These are phyloP conservation scores for Myotis findleyi DNA, from an alignment of 2,797 vertebrate genomes.

Conservation along the genomic window DNA sequence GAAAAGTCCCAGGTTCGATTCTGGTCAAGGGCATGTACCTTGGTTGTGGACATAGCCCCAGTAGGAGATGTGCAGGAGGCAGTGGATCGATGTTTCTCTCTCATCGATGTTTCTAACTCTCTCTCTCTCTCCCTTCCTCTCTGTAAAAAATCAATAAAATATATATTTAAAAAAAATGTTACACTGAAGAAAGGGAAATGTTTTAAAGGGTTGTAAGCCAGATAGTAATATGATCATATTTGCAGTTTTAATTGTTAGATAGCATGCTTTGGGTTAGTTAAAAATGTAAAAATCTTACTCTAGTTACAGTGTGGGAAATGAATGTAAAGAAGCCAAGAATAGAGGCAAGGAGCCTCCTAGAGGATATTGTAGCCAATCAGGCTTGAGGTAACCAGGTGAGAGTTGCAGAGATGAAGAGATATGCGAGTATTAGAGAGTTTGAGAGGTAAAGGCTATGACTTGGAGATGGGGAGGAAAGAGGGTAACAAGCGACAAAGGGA, in stretches of 20 bases:
- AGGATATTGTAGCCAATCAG: not conserved
- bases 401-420: not conserved
- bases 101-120: too few relatives aligned
- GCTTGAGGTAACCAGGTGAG: not conserved
- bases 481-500: not conserved
- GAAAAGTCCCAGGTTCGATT: too few relatives aligned
- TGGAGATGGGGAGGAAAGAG: not conserved
- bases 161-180: not conserved
- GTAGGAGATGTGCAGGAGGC: too few relatives aligned
- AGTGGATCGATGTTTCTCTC: too few relatives aligned
- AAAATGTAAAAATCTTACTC: not conserved
- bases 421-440: accelerated
- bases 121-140: too few relatives aligned
- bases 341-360: not conserved
- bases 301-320: not conserved
- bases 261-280: not conserved
- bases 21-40: too few relatives aligned
- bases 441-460: not conserved
- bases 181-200: not conserved
- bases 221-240: not conserved
- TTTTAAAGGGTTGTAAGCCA: not conserved
- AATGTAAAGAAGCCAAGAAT: not conserved
- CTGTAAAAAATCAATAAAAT: too few relatives aligned
- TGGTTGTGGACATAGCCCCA: too few relatives aligned
- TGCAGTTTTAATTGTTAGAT: not conserved